These are phyloP conservation scores for Aspidoscelis tigris DNA, from an alignment of 2,113 vertebrate species.

Conservation along the genomic window DNA sequence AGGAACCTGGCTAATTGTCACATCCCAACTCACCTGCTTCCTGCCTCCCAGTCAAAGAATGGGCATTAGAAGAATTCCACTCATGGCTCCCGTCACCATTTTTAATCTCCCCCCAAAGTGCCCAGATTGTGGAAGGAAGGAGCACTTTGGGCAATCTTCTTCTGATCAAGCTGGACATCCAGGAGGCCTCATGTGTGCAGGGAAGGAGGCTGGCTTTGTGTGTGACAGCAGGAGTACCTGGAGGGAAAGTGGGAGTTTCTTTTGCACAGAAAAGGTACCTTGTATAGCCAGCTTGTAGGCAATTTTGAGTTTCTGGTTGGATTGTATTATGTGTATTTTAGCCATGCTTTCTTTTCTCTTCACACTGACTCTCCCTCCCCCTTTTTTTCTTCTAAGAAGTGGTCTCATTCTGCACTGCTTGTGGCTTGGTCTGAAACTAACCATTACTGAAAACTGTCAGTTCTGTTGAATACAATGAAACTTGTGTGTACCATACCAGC, in stretches of 20 bases:
- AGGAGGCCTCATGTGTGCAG: too few relatives aligned
- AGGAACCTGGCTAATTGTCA: conserved; percentile 40
- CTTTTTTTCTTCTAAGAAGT: background rate
- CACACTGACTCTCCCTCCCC: background rate
- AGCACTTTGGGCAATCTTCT: background rate
- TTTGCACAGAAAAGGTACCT: conserved; percentile 1
- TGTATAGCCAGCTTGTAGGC: background rate
- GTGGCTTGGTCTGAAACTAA: conserved; percentile 67
- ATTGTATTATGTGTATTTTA: background rate
- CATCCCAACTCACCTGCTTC: too few relatives aligned
- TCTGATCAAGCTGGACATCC: too few relatives aligned
- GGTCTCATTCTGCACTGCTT: conserved; percentile 58
- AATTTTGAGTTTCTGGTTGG: conserved; percentile 14
- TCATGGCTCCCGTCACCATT: background rate
- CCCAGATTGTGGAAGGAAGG: background rate
- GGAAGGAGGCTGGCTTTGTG: background rate
- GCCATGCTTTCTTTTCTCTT: conserved; percentile 8
- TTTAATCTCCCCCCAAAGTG: background rate
- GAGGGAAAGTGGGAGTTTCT: background rate
- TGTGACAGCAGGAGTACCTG: background rate
- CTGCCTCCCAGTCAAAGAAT: too few relatives aligned
- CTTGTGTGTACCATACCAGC: conserved; percentile 64
- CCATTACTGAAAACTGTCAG: conserved; percentile 67
- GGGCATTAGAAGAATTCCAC: background rate
- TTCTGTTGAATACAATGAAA: conserved; percentile 72